These are phyloP conservation scores for Mystacornis crossleyi DNA, from an alignment of 2,113 vertebrate genomes.

Conservation along the genomic window DNA sequence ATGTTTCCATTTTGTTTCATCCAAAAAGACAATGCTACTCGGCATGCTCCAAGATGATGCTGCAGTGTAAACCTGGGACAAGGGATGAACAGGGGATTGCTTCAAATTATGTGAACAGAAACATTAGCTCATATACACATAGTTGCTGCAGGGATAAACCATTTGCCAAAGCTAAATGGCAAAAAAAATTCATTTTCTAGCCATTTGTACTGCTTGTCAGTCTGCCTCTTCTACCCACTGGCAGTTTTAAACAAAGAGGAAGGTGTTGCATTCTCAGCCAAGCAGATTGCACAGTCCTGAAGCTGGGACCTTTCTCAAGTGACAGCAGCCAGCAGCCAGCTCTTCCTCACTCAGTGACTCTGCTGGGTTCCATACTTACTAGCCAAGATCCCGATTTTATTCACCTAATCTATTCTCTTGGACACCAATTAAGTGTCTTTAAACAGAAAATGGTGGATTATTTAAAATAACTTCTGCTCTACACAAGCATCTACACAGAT, in stretches of 20 bases:
- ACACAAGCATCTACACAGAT: background rate
- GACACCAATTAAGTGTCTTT: background rate
- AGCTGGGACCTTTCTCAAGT: background rate
- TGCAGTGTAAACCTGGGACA: background rate
- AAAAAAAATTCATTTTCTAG: background rate
- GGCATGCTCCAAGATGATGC: background rate
- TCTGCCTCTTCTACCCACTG: background rate
- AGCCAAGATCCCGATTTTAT: background rate
- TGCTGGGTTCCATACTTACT: background rate
- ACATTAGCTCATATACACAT: rapidly evolving
- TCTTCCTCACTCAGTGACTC: background rate
- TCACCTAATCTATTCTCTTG: background rate
- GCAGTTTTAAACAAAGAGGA: background rate
- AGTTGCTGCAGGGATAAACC: background rate
- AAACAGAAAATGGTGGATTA: background rate
- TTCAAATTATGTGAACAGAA: background rate
- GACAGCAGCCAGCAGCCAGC: background rate
- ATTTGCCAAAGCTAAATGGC: background rate
- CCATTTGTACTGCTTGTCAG: background rate
- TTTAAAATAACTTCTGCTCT: background rate
- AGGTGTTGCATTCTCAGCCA: rapidly evolving
- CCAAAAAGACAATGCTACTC: background rate
- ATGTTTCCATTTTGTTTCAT: background rate
- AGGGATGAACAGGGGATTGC: rapidly evolving
- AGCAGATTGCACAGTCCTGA: background rate